Evolutionary conservation across 2,888 invertebrate species (phyloP).

Genomic region (Elegia similella): DNA sequence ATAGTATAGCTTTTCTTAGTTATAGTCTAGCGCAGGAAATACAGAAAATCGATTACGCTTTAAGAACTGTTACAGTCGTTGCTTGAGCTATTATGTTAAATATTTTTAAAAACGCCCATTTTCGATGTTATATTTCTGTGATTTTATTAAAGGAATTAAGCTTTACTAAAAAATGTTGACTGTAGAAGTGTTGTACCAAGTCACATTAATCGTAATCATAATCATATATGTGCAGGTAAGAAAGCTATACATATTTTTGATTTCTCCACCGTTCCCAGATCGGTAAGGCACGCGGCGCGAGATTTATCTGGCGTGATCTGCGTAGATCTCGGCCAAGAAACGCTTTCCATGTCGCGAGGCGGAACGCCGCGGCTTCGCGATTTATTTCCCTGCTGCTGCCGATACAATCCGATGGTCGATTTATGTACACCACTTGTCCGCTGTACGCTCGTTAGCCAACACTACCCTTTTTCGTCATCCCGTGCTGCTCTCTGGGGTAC

Average conservation of each 20-base stretch:
- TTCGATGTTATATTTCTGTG: no score
- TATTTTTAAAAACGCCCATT: no score
- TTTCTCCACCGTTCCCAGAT: conserved; percentile 42
- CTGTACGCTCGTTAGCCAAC: conserved; percentile 33
- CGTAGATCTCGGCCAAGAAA: conserved; percentile 59
- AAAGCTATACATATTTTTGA: conserved; percentile 32
- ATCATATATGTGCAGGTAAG: conserved; percentile 19
- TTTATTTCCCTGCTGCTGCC: conserved; percentile 52
- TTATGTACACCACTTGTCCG: conserved; percentile 37
- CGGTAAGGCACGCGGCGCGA: conserved; percentile 44
- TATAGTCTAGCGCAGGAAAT: no score
- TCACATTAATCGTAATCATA: conserved; percentile 6
- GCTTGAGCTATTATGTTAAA: no score
- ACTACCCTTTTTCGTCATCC: not conserved
- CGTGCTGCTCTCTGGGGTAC: not conserved
- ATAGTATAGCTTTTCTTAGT: no score
- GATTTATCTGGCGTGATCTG: conserved; percentile 57
- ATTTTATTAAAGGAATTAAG: no score
- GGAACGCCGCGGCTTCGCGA: conserved; percentile 49
- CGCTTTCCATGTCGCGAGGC: conserved; percentile 68
- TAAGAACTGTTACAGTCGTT: no score
- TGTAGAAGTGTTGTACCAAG: not conserved
- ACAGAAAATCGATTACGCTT: no score
- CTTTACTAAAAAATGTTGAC: not conserved
- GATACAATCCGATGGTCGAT: conserved; percentile 49